These are phyloP conservation scores for Gryllus bimaculatus DNA, from an alignment of 1,140 invertebrate species.

Conservation along the genomic window DNA sequence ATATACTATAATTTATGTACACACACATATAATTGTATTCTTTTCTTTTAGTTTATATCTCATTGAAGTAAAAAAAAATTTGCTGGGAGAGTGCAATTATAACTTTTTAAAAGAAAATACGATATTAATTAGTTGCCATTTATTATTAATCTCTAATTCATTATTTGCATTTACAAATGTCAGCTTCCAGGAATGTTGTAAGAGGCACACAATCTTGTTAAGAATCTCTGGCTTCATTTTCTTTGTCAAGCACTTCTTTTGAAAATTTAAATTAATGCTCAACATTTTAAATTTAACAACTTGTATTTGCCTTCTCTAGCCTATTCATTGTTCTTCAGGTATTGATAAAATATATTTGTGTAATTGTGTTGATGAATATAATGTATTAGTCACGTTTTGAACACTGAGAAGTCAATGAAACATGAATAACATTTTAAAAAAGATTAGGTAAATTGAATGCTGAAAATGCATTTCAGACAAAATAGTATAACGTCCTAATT, in stretches of 20 bases:
- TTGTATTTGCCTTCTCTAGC: not conserved
- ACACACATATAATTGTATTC: not conserved
- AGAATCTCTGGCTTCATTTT: not conserved
- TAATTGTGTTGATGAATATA: not conserved
- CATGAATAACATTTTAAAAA: conserved; percentile 12
- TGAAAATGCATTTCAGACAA: too few species aligned
- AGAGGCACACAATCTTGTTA: not conserved
- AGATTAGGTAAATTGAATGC: not conserved
- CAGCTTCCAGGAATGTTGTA: not conserved
- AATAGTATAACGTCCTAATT: too few species aligned
- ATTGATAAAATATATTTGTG: conserved; percentile 6
- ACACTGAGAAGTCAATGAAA: not conserved
- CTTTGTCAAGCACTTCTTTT: not conserved
- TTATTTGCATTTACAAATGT: not conserved
- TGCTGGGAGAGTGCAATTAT: not conserved
- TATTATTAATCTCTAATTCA: not conserved
- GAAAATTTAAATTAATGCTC: not conserved
- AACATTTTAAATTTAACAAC: not conserved
- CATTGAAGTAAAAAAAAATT: not conserved
- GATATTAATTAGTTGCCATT: not conserved
- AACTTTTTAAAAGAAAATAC: not conserved
- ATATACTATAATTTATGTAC: not conserved
- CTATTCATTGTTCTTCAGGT: not conserved
- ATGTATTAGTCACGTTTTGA: not conserved
- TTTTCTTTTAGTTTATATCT: not conserved